Percentiles rank a stretch among this genome's conserved stretches.
phyloP scores from a whole-genome alignment of 2,797 vertebrate species.

The Coccyzus lansbergi region DNA sequence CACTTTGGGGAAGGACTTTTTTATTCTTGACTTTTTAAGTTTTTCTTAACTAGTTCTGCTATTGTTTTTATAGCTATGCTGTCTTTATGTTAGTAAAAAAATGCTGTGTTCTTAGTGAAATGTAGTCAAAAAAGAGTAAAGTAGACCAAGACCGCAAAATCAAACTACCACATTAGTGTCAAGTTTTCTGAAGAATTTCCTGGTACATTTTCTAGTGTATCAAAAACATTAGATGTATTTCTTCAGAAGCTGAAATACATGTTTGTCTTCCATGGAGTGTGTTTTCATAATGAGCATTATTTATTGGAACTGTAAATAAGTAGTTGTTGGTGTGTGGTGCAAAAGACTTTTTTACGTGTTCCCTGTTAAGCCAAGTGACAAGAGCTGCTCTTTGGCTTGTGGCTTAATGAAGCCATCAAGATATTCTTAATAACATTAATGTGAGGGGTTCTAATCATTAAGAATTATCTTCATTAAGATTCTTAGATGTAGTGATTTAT shows the following conservation, averaged over 20 bases:
- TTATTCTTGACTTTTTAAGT: not conserved
- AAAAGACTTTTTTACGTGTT: not conserved
- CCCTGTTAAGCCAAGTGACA: not conserved
- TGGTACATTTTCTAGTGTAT: not conserved
- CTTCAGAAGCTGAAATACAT: not conserved
- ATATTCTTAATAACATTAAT: constrained; percentile 32
- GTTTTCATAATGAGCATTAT: not conserved
- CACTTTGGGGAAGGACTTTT: not conserved
- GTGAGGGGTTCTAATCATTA: constrained; percentile 27
- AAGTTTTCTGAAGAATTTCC: not conserved
- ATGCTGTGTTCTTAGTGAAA: not conserved
- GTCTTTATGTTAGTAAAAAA: not conserved
- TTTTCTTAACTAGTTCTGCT: not conserved
- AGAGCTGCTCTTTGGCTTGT: not conserved
- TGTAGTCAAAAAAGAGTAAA: not conserved
- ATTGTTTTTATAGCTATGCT: not conserved
- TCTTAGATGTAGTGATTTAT: not conserved
- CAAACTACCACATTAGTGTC: not conserved
- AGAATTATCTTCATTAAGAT: constrained; percentile 26
- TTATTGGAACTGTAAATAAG: not conserved
- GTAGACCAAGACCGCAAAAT: not conserved
- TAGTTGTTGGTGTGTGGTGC: not conserved
- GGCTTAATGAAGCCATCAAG: constrained; percentile 21
- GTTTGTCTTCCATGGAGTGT: not conserved
- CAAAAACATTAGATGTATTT: not conserved